Base-by-base conservation (phyloP, 2,888 invertebrate species). In the Lingula anatina region DNA sequence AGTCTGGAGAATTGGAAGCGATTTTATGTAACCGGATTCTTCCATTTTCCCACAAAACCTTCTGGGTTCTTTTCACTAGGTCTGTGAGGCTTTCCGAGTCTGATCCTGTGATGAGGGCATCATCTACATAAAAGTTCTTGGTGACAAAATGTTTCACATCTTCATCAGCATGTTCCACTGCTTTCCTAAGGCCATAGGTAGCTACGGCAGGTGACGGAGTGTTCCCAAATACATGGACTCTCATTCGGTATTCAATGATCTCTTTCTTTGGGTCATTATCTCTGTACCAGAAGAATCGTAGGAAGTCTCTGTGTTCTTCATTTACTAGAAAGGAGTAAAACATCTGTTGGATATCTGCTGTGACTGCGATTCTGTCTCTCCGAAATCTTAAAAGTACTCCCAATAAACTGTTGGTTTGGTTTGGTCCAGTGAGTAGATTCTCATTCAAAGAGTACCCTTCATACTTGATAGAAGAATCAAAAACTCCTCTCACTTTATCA, bases 211-310 rank as follows among this genome's bases (percentile, higher is more conserved):
- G 59, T 5, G 59, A 60, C 20, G 60, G 52, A 21, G 37, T 50
- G 37, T 58, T 58, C 0, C 60, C 58, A 37, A 61, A 58, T 2
- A 60, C 57, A 42, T 60, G 61, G 1, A 58, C 57, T n/a, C 45
- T 31, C 55, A 56, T 60, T 4, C 55, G 35, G 39, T 56, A 60
- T 26, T 60, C 55, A 12, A 53, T 46, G 5, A 60, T 35, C 2
- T 44, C 42, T 15, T 53, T 47, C 15, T 20, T 26, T 2, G 40
- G 46, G 31, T 60, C 48, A 36, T 54, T 57, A 36, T 59, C 44
- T 18, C 41, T 18, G 26, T 55, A 56, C 59, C 61, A 61, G 1
- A 56, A 37, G 45, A 61, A 60, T 20, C 56, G 15, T 15, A 58
- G 47, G 37, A 42, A 57, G 35, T 55, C 46, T 21, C 50, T 46